Conservation (phyloP, 2,113 vertebrate species). For the Aphyosemion australe region DNA sequence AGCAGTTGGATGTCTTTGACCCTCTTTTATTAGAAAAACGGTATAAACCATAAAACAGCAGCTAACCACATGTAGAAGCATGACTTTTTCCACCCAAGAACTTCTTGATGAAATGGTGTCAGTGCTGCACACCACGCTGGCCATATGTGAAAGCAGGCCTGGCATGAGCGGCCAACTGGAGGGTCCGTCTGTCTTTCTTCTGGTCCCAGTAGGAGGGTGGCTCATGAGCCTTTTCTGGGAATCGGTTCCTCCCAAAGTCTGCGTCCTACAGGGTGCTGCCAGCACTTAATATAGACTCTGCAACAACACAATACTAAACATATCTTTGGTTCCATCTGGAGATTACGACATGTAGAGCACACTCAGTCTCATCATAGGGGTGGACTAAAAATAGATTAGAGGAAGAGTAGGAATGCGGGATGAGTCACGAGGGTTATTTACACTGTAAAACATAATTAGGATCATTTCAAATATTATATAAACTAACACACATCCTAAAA, state of each 20-base stretch:
- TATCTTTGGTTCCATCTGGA: constrained; percentile 32
- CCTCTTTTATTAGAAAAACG: not conserved
- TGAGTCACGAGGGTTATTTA: constrained; percentile 1
- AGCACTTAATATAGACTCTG: constrained; percentile 44
- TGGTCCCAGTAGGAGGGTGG: constrained; percentile 34
- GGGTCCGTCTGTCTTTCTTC: constrained; percentile 59
- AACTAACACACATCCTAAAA: constrained; percentile 6
- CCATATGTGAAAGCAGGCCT: constrained; percentile 65
- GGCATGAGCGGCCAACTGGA: constrained; percentile 58
- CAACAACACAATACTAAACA: constrained; percentile 37
- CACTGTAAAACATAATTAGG: constrained; percentile 17
- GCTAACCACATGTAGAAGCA: not conserved
- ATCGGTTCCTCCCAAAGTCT: constrained; percentile 36
- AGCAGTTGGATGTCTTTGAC: no score
- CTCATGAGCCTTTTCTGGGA: constrained; percentile 46
- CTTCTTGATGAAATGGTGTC: constrained; percentile 56
- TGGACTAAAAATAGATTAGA: constrained; percentile 41
- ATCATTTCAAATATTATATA: constrained; percentile 8
- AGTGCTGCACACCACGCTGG: constrained; percentile 46
- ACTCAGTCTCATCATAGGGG: constrained; percentile 23
- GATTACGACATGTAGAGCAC: constrained; percentile 15
- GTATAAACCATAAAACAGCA: no score
- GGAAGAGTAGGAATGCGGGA: not conserved
- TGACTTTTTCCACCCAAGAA: constrained; percentile 14
- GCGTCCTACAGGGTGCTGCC: constrained; percentile 37